These are phyloP conservation scores for Tinea pellionella DNA, from an alignment of 2,888 invertebrate species.

Conservation along the genomic window DNA sequence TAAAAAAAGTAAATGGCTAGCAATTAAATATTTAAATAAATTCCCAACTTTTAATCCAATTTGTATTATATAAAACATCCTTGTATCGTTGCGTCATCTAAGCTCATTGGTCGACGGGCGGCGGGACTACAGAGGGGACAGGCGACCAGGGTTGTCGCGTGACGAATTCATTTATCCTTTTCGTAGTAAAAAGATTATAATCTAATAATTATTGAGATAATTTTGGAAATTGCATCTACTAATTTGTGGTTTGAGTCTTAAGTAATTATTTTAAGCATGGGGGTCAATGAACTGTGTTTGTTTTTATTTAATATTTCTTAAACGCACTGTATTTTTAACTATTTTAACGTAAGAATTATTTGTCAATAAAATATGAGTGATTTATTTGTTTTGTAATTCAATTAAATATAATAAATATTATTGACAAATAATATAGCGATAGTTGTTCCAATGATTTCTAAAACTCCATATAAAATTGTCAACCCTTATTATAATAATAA, in stretches of 20 bases:
- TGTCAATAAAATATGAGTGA: too few species aligned
- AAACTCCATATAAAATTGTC: background rate
- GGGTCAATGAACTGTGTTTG: background rate
- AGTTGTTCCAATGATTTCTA: too few species aligned
- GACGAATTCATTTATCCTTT: constrained; percentile 37
- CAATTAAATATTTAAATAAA: background rate
- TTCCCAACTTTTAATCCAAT: background rate
- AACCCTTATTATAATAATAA: background rate
- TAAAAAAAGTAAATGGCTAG: too few species aligned
- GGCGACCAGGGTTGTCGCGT: constrained; percentile 38
- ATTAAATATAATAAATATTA: too few species aligned
- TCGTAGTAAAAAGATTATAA: background rate
- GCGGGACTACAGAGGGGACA: background rate
- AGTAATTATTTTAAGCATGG: background rate
- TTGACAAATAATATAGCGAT: background rate
- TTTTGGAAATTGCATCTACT: background rate
- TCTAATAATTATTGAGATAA: background rate
- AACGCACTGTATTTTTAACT: too few species aligned
- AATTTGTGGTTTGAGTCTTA: background rate
- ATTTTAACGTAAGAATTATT: too few species aligned
- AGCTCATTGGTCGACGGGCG: constrained; percentile 9
- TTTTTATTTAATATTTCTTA: too few species aligned
- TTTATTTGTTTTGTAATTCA: too few species aligned
- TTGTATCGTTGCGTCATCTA: background rate
- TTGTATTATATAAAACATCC: background rate